Evolutionary conservation across 2,888 invertebrate genomes (phyloP).

Genomic region (Cremastinae sp.): DNA sequence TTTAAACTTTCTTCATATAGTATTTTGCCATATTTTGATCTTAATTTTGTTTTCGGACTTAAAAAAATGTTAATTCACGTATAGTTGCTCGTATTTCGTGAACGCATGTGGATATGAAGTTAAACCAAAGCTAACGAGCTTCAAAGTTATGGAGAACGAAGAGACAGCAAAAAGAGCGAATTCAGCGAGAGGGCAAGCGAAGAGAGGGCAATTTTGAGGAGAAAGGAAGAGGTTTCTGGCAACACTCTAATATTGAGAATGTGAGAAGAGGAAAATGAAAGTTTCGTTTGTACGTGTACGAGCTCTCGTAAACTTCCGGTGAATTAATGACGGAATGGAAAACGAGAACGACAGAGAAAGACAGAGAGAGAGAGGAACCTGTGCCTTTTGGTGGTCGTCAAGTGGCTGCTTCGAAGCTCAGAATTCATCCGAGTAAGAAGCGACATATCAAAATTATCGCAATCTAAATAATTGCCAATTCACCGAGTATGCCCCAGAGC

Average conservation of each 20-base stretch:
- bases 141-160: conserved; percentile 42
- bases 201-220: conserved; percentile 15
- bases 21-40: too few relatives aligned
- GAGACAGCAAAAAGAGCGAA: conserved; percentile 34
- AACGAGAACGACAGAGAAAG: neutral
- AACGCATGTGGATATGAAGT: conserved; percentile 9
- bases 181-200: too few relatives aligned
- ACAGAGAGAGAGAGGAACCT: conserved; percentile 19
- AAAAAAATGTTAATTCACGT: too few relatives aligned
- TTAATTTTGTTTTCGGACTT: too few relatives aligned
- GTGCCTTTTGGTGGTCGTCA: conserved; percentile 29
- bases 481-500: neutral
- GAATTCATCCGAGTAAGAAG: conserved; percentile 25
- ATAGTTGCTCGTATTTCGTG: neutral
- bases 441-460: conserved; percentile 8
- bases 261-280: conserved; percentile 13
- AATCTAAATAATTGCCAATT: conserved; percentile 15
- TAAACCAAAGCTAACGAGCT: conserved; percentile 56
- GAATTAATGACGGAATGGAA: conserved; percentile 54
- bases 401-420: conserved; percentile 8
- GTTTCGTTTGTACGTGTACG: neutral
- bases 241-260: neutral
- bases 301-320: conserved; percentile 42
- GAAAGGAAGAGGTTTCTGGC: conserved; percentile 23
- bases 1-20: too few relatives aligned